Evolutionary conservation across 2,797 vertebrate genomes (phyloP).

Genomic region (Danio choprae): DNA sequence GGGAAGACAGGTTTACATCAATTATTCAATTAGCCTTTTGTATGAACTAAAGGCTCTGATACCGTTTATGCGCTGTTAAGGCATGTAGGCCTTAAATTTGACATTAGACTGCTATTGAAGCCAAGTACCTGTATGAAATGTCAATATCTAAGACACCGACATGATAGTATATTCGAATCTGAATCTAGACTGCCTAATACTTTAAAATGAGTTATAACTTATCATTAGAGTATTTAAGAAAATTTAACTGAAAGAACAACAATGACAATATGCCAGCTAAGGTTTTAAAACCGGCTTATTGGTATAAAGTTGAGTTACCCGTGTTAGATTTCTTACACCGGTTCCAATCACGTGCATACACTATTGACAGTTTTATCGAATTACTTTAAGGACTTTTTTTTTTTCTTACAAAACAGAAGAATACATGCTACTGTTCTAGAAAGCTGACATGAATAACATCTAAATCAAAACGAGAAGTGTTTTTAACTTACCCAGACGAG

Average conservation of each 20-base stretch:
- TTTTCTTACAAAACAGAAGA: too few relatives aligned
- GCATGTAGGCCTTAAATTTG: neutral
- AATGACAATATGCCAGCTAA: neutral
- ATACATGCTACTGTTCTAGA: too few relatives aligned
- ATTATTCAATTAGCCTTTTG: conserved; percentile 65
- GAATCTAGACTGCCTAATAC: neutral
- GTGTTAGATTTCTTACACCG: too few relatives aligned
- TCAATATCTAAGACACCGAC: neutral
- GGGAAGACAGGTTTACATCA: conserved; percentile 53
- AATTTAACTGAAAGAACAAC: neutral
- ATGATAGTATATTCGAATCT: neutral
- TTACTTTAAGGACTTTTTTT: too few relatives aligned
- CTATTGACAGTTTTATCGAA: too few relatives aligned
- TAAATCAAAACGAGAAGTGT: neutral
- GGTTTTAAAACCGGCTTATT: neutral
- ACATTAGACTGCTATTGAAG: neutral
- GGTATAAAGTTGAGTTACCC: neutral
- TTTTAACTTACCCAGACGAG: conserved; percentile 39
- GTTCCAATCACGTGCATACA: too few relatives aligned
- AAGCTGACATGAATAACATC: too few relatives aligned
- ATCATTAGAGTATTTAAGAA: neutral
- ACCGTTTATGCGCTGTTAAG: conserved; percentile 28
- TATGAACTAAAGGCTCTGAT: conserved; percentile 45
- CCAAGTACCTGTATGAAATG: neutral
- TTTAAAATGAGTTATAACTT: neutral